Percentiles rank a stretch among this genome's conserved stretches.
These are phyloP conservation scores for Pelecanoides urinatrix DNA, from an alignment of 2,113 vertebrate genomes.

Conservation along the genomic window DNA sequence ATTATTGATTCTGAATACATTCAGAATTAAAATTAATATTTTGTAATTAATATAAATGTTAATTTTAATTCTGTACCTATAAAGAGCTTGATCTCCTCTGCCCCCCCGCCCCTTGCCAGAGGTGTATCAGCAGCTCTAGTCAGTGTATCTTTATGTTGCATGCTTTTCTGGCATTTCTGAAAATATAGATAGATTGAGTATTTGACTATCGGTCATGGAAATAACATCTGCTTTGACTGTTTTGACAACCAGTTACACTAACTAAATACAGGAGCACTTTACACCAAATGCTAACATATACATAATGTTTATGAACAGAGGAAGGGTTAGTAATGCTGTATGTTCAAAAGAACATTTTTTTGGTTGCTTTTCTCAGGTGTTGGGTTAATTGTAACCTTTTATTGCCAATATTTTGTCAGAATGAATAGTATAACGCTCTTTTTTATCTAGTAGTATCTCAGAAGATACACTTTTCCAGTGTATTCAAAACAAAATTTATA, in stretches of 20 bases:
- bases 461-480: background rate
- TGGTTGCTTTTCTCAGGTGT: background rate
- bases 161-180: background rate
- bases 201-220: background rate
- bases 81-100: background rate
- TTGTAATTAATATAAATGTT: background rate
- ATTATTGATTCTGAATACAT: background rate
- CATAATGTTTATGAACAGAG: background rate
- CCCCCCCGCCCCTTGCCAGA: background rate
- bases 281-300: background rate
- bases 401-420: background rate
- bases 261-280: background rate
- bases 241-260: background rate
- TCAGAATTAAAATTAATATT: background rate
- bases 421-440: background rate
- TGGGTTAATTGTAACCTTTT: background rate
- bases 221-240: background rate
- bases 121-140: background rate
- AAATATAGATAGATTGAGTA: background rate
- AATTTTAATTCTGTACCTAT: background rate
- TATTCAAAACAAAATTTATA: background rate
- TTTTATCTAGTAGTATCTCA: background rate
- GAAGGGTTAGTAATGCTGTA: background rate
- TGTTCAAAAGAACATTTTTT: background rate
- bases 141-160: background rate